phyloP scores from a whole-genome alignment of 2,888 invertebrate species.

The Callinectes sapidus region DNA sequence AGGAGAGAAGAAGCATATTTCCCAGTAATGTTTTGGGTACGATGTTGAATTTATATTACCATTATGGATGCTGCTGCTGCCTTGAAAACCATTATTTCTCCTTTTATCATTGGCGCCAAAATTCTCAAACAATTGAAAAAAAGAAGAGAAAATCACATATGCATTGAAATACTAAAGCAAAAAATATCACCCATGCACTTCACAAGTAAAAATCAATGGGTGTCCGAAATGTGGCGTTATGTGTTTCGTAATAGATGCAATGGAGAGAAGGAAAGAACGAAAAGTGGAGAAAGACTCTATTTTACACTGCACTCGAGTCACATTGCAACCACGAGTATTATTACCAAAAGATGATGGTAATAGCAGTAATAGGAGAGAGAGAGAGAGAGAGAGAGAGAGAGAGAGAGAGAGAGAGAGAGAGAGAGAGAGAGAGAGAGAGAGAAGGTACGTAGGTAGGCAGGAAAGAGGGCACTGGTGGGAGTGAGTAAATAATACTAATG shows the following conservation, averaged over 20 bases:
- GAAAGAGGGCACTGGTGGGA: background rate
- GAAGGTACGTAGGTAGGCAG: background rate
- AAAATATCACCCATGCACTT: background rate
- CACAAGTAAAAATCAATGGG: background rate
- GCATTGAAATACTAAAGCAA: background rate
- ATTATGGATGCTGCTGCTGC: no score
- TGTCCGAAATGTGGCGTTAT: background rate
- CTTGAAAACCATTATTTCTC: no score
- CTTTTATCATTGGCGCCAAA: no score
- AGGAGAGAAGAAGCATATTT: no score
- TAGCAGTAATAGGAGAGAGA: background rate
- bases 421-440: slow-evolving; percentile 25
- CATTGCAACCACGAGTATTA: background rate
- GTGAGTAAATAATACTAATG: background rate
- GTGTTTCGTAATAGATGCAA: background rate
- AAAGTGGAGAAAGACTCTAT: background rate
- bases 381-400: slow-evolving; percentile 15
- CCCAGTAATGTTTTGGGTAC: no score
- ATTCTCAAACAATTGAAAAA: background rate
- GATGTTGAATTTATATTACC: no score
- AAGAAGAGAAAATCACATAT: background rate
- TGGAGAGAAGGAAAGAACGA: background rate
- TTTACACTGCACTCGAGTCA: background rate
- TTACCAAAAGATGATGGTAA: background rate
- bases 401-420: slow-evolving; percentile 25